Evolutionary conservation across 2,797 vertebrate species (phyloP).

Genomic region (Rhinogobio ventralis): DNA sequence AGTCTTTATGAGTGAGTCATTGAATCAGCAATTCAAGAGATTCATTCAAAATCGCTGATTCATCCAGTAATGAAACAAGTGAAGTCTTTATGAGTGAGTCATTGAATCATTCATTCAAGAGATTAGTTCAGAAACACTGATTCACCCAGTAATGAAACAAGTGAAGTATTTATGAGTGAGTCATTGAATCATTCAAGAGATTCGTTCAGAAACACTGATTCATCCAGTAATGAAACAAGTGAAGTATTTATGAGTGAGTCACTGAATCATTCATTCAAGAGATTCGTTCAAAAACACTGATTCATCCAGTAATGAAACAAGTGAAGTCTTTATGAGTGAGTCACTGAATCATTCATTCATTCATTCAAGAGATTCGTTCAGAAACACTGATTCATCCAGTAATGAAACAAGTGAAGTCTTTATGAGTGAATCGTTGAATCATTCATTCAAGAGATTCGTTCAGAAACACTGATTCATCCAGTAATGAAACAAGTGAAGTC

Average conservation of each 20-base stretch:
- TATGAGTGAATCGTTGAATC: not conserved
- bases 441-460: too few species aligned
- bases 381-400: not conserved
- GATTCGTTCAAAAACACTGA: not conserved
- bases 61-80: not conserved
- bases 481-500: too few species aligned
- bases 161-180: not conserved
- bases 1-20: not conserved
- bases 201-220: not conserved
- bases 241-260: not conserved
- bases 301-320: not conserved
- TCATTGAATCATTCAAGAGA: not conserved
- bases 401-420: not conserved
- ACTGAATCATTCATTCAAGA: not conserved
- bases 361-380: not conserved
- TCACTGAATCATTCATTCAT: not conserved
- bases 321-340: not conserved
- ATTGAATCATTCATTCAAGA: not conserved
- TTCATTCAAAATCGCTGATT: not conserved
- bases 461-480: too few species aligned
- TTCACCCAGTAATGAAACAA: not conserved
- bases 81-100: not conserved
- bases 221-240: not conserved
- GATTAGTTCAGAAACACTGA: not conserved
- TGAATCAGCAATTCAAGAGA: not conserved